Evolutionary conservation across 2,888 invertebrate species (phyloP), one percentile per base, ranked within the genome.

Genomic region (Spilarctia lutea): DNA sequence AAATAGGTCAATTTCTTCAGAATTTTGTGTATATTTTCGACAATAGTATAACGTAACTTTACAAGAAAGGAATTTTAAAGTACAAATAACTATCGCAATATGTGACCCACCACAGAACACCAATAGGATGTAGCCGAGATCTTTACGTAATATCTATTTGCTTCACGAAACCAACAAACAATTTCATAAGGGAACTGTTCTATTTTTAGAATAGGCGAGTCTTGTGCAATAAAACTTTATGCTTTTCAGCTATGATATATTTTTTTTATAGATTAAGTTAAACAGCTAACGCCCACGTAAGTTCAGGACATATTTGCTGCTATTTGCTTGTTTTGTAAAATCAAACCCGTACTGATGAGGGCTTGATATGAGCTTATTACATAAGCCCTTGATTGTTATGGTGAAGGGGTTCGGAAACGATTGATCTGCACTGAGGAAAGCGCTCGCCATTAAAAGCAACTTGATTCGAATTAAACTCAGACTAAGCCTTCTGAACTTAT

Each of bases 101-200:
- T n/a, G 11, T n/a, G 56, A 56, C 56, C 56, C n/a, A 56, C 56
- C 56, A 18, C 66, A 67, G 66, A 18, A 27, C 42, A 27, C 24
- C n/a, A 56, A 13, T 7, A 67, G 18, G 27, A 67, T 27, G 42
- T 8, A 16, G 35, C 42, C 42, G 20, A 20, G 30, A 68, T 45
- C 30, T 45, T 33, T 33, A 45, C 20, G 45, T 30, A 27, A 27
- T 56, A 48, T 45, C 16, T 45, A 45, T 45, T 63, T 63, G 13
- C 13, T 56, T 48, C 68, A 48, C 68, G 30, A 30, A 68, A 68
- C 48, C 24, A 68, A 48, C 68, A 68, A 68, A 68, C 68, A 33
- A 30, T 68, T 68, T 20, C 13, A 48, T 48, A 68, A 30, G 24
- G 13, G 33, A 63, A 63, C 30, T 30, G 45, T 68, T 33, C 48